Conservation (phyloP, 30 jellyfish, hydroid and myxozoan genomes). For the Turritopsis dohrnii region DNA sequence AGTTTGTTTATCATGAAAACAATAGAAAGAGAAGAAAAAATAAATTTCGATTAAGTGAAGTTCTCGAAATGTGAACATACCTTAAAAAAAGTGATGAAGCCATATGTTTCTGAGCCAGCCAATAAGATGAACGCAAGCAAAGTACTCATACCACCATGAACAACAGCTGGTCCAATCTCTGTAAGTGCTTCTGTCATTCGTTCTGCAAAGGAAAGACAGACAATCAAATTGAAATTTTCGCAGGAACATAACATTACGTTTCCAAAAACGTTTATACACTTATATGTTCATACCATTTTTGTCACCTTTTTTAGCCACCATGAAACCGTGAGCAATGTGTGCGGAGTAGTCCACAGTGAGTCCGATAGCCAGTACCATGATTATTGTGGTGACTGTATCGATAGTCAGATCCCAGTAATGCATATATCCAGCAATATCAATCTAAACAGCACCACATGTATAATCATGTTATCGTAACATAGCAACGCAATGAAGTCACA, state of each 20-base stretch:
- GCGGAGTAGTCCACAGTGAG: slow-evolving; percentile 58
- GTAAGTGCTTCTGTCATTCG: slow-evolving; percentile 37
- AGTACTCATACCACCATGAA: slow-evolving; percentile 55
- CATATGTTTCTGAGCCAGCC: slow-evolving; percentile 49
- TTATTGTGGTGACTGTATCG: slow-evolving; percentile 51
- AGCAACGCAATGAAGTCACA: too few species aligned
- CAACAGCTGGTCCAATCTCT: slow-evolving; percentile 52
- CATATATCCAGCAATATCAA: slow-evolving; percentile 57
- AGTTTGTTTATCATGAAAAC: too few species aligned
- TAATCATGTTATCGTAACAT: too few species aligned
- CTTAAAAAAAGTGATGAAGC: slow-evolving; percentile 41
- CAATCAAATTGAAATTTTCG: neutral
- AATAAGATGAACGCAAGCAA: slow-evolving; percentile 31
- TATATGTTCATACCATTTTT: slow-evolving; percentile 31
- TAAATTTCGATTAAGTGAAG: too few species aligned
- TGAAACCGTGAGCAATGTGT: slow-evolving; percentile 58
- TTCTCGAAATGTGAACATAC: slow-evolving; percentile 18
- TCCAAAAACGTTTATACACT: too few species aligned
- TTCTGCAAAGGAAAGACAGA: neutral
- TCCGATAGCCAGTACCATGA: slow-evolving; percentile 49
- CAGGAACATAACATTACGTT: too few species aligned
- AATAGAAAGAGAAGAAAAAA: too few species aligned
- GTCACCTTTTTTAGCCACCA: slow-evolving; percentile 35
- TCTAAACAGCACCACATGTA: too few species aligned
- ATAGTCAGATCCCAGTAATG: slow-evolving; percentile 57